Base-by-base conservation (phyloP, 2,888 invertebrate genomes). In the Tupiocoris notatus region DNA sequence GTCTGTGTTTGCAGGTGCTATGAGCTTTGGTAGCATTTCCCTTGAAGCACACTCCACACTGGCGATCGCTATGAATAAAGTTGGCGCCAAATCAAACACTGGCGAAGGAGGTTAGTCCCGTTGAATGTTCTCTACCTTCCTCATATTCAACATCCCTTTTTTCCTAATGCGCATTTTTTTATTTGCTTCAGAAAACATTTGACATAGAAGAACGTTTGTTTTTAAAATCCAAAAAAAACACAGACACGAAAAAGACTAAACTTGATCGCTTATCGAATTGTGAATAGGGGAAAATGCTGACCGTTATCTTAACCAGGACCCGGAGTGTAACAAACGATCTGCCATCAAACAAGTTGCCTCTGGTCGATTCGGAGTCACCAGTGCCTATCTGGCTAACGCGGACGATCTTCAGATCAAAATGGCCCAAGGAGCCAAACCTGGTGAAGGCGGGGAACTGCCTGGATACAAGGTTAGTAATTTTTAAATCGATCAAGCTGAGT, bases 361-460 rank as follows among this genome's bases (percentile, higher is more conserved):
- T 6, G 99, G 98, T 6, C 89, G 99, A 66, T 99, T 99, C 86
- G 98, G 99, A 7, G 99, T 99, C 1, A 99, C 98, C 0, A 96
- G 97, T 16, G 93, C 96, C 0, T 99, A 99, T 84, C 85, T 99
- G 80, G 96, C 98, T 7, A 95, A 98, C 85, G 95, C 98, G 0
- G 98, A 99, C 85, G 98, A 99, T 84, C 84, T 99, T 80, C 99
- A 99, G 86, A 99, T 99, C 83, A 99, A 99, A 86, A 99, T 99
- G 98, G 98, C 99, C 6, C 96, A 99, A 86, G 98, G 98, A 1
- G 98, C 99, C 75, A 99, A 99, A 84, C 98, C 99, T 0, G 99
- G 99, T 0, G 98, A 99, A 86, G 98, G 98, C 21, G 98, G 98
- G 1, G 98, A 99, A 85, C 84, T 99, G 76, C 98, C 98, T 0